These are phyloP conservation scores for Rhabdornis inornatus DNA, from an alignment of 2,113 vertebrate genomes.

Conservation along the genomic window DNA sequence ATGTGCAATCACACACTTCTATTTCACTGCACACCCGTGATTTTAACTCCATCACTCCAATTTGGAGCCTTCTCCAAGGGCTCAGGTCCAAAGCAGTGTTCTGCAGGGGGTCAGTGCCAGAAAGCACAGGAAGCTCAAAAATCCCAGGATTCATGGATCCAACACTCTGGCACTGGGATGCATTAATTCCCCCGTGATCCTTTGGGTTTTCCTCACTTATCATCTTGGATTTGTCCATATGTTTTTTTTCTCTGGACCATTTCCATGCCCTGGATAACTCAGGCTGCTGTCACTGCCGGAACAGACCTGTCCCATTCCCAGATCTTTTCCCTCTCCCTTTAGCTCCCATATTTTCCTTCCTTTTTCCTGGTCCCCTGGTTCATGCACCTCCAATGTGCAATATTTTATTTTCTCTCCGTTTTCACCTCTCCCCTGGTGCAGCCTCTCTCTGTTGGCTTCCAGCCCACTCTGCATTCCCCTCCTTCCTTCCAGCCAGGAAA, in stretches of 20 bases:
- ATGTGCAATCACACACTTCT: too few species aligned
- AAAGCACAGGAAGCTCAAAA: too few species aligned
- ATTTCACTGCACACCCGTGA: too few species aligned
- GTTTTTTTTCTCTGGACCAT: not conserved
- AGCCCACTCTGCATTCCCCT: not conserved
- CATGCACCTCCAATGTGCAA: accelerated
- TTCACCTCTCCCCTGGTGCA: accelerated
- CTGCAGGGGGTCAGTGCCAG: too few species aligned
- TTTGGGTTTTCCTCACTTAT: not conserved
- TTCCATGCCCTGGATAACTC: not conserved
- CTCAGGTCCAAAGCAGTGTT: too few species aligned
- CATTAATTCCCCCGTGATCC: not conserved
- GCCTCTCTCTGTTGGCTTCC: accelerated
- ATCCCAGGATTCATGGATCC: too few species aligned
- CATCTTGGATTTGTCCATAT: accelerated
- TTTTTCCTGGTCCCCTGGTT: not conserved
- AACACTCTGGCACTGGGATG: not conserved
- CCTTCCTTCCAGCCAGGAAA: not conserved
- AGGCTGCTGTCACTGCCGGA: not conserved
- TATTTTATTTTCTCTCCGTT: not conserved
- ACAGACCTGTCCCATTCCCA: not conserved
- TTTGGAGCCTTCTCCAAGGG: too few species aligned
- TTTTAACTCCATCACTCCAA: too few species aligned
- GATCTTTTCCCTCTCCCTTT: not conserved
- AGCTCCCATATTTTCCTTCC: not conserved